Evolutionary conservation across 2,888 invertebrate genomes (phyloP).

Genomic region (Harmothoe impar): DNA sequence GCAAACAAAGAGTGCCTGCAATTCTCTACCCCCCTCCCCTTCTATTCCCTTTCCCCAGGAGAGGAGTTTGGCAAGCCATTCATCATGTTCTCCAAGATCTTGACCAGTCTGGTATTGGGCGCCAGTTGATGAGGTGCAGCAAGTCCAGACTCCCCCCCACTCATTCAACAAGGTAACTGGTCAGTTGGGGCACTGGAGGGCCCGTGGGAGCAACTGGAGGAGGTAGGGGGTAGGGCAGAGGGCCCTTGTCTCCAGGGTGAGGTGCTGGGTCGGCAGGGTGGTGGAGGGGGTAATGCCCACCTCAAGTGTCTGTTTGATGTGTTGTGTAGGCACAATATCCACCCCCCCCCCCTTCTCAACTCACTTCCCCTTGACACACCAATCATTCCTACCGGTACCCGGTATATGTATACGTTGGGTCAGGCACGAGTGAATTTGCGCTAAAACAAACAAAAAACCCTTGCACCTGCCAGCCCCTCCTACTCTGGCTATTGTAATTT

Average conservation of each 20-base stretch:
- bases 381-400: no score
- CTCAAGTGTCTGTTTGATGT: slow-evolving; percentile 22
- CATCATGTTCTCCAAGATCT: no score
- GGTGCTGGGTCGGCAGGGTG: not conserved
- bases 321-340: not conserved
- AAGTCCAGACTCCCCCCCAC: not conserved
- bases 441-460: not conserved
- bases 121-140: no score
- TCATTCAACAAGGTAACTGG: not conserved
- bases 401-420: not conserved
- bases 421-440: not conserved
- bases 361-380: no score
- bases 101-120: no score
- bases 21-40: not conserved
- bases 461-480: slow-evolving; percentile 8
- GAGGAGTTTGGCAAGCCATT: no score
- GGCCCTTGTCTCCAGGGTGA: slow-evolving; percentile 14
- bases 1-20: not conserved
- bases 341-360: no score
- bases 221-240: not conserved
- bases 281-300: not conserved
- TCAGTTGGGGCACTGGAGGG: not conserved
- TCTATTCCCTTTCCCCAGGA: not conserved
- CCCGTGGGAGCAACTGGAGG: not conserved
- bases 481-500: not conserved